phyloP scores from a whole-genome alignment of 2,113 vertebrate genomes.

The Apistogramma diplotaenia region DNA sequence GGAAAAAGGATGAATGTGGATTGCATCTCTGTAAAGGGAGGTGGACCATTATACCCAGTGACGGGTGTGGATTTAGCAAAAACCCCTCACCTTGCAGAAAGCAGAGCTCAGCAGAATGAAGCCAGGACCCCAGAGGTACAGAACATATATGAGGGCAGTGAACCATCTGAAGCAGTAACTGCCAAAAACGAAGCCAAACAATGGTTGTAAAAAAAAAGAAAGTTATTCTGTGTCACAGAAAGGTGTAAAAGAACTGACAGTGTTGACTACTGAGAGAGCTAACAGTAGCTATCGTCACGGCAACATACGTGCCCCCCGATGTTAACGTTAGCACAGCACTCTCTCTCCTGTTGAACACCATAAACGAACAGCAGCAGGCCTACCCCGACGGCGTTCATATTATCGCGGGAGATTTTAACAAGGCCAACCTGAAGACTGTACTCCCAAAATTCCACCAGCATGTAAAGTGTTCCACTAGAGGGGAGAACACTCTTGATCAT shows the following conservation, averaged over 20 bases:
- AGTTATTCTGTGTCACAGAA: not conserved
- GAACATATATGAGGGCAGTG: slow-evolving; percentile 1
- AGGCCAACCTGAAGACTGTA: too few species aligned
- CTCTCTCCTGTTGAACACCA: too few species aligned
- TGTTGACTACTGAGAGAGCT: too few species aligned
- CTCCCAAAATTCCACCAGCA: too few species aligned
- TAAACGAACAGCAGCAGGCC: too few species aligned
- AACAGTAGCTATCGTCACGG: too few species aligned
- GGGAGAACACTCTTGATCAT: too few species aligned
- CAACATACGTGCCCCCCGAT: too few species aligned
- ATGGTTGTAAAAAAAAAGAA: not conserved
- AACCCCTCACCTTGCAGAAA: not conserved
- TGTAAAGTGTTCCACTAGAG: too few species aligned
- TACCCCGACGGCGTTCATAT: too few species aligned
- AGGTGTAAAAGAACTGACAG: not conserved
- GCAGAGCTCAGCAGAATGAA: slow-evolving; percentile 5
- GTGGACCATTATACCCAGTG: not conserved
- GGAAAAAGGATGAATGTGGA: slow-evolving; percentile 6
- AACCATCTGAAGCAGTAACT: not conserved
- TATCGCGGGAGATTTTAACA: too few species aligned
- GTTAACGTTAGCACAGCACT: too few species aligned
- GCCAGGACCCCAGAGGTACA: not conserved
- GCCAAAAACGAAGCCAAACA: not conserved
- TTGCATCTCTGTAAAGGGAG: not conserved
- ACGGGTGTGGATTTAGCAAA: slow-evolving; percentile 19